Evolutionary conservation across 2,888 invertebrate species (phyloP).

Genomic region (Chalcosyrphus nemorum): DNA sequence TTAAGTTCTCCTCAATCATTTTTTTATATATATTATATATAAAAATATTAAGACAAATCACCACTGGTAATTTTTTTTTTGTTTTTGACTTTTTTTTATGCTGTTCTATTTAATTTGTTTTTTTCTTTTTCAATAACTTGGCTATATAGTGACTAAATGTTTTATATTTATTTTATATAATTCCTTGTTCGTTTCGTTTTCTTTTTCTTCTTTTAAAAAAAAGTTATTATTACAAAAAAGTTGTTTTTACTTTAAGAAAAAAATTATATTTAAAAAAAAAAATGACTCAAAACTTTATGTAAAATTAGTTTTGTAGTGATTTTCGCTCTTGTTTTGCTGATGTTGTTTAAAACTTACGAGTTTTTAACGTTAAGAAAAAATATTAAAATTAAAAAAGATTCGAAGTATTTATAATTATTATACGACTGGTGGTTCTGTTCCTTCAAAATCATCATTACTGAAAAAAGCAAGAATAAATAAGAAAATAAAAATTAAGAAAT

Average conservation of each 20-base stretch:
- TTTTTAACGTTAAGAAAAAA: constrained; percentile 68
- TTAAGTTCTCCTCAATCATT: constrained; percentile 38
- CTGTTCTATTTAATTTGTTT: constrained; percentile 3
- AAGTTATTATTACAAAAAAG: constrained; percentile 54
- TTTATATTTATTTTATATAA: constrained; percentile 39
- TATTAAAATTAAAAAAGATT: constrained; percentile 50
- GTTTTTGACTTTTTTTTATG: constrained; percentile 13
- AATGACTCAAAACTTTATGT: constrained; percentile 23
- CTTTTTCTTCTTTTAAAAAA: constrained; percentile 62
- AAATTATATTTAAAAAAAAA: constrained; percentile 20
- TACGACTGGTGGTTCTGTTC: constrained; percentile 82
- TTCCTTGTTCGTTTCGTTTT: constrained; percentile 45
- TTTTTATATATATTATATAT: constrained; percentile 45
- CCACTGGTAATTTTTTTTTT: constrained; percentile 33
- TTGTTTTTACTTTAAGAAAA: constrained; percentile 51
- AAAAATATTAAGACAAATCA: constrained; percentile 50
- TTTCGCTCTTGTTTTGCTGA: constrained; percentile 53
- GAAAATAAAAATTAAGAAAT: constrained; percentile 1
- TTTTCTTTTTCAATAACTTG: constrained; percentile 21
- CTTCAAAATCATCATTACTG: constrained; percentile 77
- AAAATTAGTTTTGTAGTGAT: constrained; percentile 30
- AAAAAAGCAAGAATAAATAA: constrained; percentile 44
- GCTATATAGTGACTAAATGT: constrained; percentile 38
- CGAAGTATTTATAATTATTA: constrained; percentile 74
- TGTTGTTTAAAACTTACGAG: constrained; percentile 70